Evolutionary conservation across 2,888 invertebrate genomes (phyloP), one percentile per base, ranked within the genome.

Genomic region (Helleia helle): DNA sequence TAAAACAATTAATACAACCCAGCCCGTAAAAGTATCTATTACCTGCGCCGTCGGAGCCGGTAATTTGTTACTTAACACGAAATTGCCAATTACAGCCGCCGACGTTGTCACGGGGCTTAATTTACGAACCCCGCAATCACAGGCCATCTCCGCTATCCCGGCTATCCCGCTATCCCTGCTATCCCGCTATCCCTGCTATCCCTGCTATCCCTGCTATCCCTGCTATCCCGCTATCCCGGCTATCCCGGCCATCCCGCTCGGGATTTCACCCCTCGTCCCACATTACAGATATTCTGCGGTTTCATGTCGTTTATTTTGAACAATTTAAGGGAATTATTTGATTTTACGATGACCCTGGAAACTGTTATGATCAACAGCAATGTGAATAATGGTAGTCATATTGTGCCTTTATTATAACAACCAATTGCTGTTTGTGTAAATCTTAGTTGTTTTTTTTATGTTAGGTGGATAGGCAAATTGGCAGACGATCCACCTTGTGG

Each of bases 61-160:
- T 54, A 56, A 58, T 58, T 56, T 53, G 50, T 51, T 53, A 47
- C 51, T 54, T 55, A 54, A 41, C 44, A 40, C 43, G 44, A 43
- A 49, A 55, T 53, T 55, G 56, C 46, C 58, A 58, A 58, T 58
- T 56, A 56, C 49, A 11, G 43, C 14, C 39, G 37, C 13, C 26
- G 36, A 39, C 38, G 42, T 28, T 30, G 45, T 47, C 42, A 42
- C 48, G 41, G 41, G n/a, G 42, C 50, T 50, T 51, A 54, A 55
- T 51, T 50, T 47, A 48, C 50, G 48, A 27, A 43, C 42, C 49
- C 47, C 39, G 41, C 41, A 30, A 37, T 29, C 40, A 28, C 40
- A 30, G 37, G 7, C n/a, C 30, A 40, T 34, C 28, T 26, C 15
- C 22, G 39, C 14, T n/a, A n/a, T n/a, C n/a, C n/a, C n/a, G n/a